These are phyloP conservation scores for Philypnodon macrostomus DNA, from an alignment of 2,797 vertebrate genomes.

Conservation along the genomic window DNA sequence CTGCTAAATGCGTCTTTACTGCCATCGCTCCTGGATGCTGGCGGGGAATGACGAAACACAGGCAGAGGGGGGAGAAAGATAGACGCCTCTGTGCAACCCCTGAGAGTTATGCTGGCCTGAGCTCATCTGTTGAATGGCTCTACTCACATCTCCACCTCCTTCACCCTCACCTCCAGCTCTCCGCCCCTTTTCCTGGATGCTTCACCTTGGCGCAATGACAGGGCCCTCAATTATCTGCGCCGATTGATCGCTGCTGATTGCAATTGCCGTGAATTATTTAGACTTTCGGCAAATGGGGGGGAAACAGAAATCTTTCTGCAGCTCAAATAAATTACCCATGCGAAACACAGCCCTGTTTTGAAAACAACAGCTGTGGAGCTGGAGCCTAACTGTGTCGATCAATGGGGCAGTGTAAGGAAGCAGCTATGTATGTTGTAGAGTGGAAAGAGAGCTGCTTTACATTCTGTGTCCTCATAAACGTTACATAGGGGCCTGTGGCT, in stretches of 20 bases:
- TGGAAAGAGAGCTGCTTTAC: slow-evolving; percentile 16
- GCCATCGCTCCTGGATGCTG: slow-evolving; percentile 45
- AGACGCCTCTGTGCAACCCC: slow-evolving; percentile 39
- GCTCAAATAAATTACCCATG: slow-evolving; percentile 55
- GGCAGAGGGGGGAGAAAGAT: slow-evolving; percentile 40
- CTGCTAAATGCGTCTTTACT: slow-evolving; percentile 56
- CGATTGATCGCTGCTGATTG: slow-evolving; percentile 71
- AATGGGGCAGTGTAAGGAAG: slow-evolving; percentile 27
- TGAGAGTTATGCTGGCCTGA: slow-evolving; percentile 32
- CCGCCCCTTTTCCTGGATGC: slow-evolving; percentile 29
- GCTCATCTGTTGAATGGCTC: slow-evolving; percentile 66
- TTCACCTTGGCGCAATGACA: slow-evolving; percentile 65
- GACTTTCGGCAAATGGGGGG: slow-evolving; percentile 43
- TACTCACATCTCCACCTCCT: slow-evolving; percentile 8
- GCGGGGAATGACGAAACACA: slow-evolving; percentile 40
- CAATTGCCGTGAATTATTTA: slow-evolving; percentile 73
- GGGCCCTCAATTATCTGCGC: slow-evolving; percentile 69
- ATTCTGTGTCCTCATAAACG: slow-evolving; percentile 16
- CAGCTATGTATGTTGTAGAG: slow-evolving; percentile 22
- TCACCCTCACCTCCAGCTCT: slow-evolving; percentile 47
- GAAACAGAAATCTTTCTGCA: slow-evolving; percentile 24
- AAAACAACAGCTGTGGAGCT: slow-evolving; percentile 45
- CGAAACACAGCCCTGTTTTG: slow-evolving; percentile 27
- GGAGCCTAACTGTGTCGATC: slow-evolving; percentile 39
- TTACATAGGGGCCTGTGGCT: no score